Conservation (phyloP, 2,888 invertebrate species). For the Selenia dentaria region DNA sequence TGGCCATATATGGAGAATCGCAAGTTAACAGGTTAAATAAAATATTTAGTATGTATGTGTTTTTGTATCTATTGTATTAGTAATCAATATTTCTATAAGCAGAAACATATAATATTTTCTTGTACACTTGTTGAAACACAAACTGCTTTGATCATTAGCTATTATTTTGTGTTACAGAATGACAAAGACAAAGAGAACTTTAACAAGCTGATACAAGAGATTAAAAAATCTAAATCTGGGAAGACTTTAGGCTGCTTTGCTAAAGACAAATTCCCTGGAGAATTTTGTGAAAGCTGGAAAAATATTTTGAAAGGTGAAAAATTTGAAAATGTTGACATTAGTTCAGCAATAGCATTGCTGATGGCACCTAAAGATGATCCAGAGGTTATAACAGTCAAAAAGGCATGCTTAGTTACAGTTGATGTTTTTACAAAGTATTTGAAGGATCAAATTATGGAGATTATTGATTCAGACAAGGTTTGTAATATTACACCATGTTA, state of each 20-base stretch:
- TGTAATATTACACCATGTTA: conserved; percentile 24
- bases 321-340: conserved; percentile 95
- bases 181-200: conserved; percentile 98
- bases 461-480: conserved; percentile 98
- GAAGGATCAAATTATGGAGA: conserved; percentile 99
- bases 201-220: conserved; percentile 89
- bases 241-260: conserved; percentile 94
- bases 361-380: conserved; percentile 98
- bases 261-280: conserved; percentile 97
- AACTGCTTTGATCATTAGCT: too few species aligned
- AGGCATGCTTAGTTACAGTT: conserved; percentile 96
- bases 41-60: too few species aligned
- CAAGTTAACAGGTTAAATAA: too few species aligned
- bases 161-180: conserved; percentile 70
- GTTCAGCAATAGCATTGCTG: conserved; percentile 92
- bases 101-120: too few species aligned
- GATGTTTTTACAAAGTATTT: conserved; percentile 98
- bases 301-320: conserved; percentile 89
- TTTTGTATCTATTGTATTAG: too few species aligned
- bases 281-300: conserved; percentile 97
- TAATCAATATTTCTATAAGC: too few species aligned
- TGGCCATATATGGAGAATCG: too few species aligned
- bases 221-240: conserved; percentile 95
- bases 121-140: too few species aligned
- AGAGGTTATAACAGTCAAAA: conserved; percentile 95